A percentile compares a stretch with the other conserved stretches of the same genome.
Conservation (phyloP, 2,888 invertebrate species). For the Agrotis puta region DNA sequence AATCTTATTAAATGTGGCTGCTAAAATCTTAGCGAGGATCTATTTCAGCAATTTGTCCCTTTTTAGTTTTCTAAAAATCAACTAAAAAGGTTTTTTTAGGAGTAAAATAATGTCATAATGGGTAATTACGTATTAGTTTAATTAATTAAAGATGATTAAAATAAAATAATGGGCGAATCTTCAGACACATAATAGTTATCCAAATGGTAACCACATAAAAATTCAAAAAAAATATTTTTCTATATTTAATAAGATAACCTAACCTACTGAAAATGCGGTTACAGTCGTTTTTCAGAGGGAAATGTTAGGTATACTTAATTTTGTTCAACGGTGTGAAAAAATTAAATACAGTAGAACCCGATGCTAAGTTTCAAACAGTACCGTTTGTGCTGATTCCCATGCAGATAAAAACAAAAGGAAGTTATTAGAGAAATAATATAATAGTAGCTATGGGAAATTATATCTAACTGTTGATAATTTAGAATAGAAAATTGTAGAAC, state of each 20-base stretch:
- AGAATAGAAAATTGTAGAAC: conserved; percentile 16
- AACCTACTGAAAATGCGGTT: conserved; percentile 11
- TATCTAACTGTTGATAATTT: conserved; percentile 52
- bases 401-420: conserved; percentile 50
- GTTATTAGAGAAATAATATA: conserved; percentile 51
- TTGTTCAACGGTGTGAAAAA: conserved; percentile 30
- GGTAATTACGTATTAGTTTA: no score
- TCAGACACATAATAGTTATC: background rate
- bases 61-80: background rate
- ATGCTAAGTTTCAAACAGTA: conserved; percentile 40
- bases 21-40: background rate
- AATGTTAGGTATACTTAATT: conserved; percentile 11
- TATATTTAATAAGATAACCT: background rate
- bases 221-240: background rate
- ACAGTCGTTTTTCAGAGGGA: conserved; percentile 11
- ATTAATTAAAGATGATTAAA: background rate
- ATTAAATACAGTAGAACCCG: conserved; percentile 34
- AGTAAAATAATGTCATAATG: background rate
- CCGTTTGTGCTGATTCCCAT: conserved; percentile 59
- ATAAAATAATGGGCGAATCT: background rate
- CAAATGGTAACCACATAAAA: no score
- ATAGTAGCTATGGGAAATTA: conserved; percentile 51
- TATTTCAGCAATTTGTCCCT: background rate
- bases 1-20: background rate
- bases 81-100: no score